phyloP scores from a whole-genome alignment of 1,140 invertebrate species.

The Centruroides sculpturatus region DNA sequence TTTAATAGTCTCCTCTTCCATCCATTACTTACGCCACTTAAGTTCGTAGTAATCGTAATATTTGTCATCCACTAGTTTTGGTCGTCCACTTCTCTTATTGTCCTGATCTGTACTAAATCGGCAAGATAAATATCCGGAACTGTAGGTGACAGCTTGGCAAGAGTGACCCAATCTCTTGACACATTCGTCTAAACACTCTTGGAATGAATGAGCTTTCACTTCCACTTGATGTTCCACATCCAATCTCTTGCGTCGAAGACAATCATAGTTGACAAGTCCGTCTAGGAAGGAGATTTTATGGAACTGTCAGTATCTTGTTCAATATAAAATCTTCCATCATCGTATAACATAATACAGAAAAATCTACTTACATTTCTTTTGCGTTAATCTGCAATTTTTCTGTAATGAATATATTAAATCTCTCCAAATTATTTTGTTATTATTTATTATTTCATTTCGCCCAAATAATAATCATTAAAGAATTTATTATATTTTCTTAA shows the following conservation, averaged over 20 bases:
- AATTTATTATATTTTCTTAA: not conserved
- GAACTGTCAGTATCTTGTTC: too few relatives aligned
- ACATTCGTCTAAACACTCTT: conserved; percentile 77
- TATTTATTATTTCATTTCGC: not conserved
- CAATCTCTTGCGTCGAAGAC: conserved; percentile 65
- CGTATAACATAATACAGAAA: too few relatives aligned
- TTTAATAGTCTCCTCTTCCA: too few relatives aligned
- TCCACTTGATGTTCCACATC: conserved; percentile 77
- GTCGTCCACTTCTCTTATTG: conserved; percentile 38
- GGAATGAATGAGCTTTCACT: conserved; percentile 65
- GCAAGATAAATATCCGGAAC: conserved; percentile 64
- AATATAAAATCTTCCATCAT: too few relatives aligned
- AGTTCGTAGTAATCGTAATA: conserved; percentile 83
- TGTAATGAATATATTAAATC: too few relatives aligned
- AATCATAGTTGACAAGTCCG: conserved; percentile 33
- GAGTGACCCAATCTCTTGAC: conserved; percentile 38
- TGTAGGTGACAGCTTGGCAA: conserved; percentile 73
- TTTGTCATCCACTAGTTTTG: conserved; percentile 65
- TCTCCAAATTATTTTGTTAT: not conserved
- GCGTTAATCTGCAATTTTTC: too few relatives aligned
- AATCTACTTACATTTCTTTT: too few relatives aligned
- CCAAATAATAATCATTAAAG: not conserved
- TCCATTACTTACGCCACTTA: conserved; percentile 45
- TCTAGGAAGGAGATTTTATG: too few relatives aligned
- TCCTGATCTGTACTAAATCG: conserved; percentile 46